Conservation (phyloP, 2,888 invertebrate species). For the Pteria penguin region DNA sequence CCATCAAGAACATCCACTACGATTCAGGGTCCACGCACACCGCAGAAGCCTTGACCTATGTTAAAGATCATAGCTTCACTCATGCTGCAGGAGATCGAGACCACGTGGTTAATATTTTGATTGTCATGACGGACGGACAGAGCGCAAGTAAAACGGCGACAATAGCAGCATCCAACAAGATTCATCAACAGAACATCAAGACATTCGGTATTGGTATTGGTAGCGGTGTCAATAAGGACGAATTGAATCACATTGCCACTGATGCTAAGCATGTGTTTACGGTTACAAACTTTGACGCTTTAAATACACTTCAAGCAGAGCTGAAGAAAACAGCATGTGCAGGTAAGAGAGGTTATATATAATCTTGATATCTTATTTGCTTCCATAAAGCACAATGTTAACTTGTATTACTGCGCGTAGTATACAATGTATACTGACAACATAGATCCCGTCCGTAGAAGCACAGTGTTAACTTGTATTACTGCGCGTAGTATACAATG, state of each 20-base stretch:
- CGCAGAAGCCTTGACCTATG: slow-evolving; percentile 67
- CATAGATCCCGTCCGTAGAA: too few relatives aligned
- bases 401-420: too few relatives aligned
- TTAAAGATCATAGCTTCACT: slow-evolving; percentile 61
- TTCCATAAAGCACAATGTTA: too few relatives aligned
- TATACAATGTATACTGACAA: too few relatives aligned
- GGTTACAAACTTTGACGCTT: slow-evolving; percentile 63
- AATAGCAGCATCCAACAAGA: slow-evolving; percentile 46
- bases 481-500: too few relatives aligned
- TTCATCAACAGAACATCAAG: slow-evolving; percentile 57
- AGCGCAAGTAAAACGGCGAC: slow-evolving; percentile 57
- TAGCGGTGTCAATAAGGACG: slow-evolving; percentile 52
- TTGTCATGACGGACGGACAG: slow-evolving; percentile 69
- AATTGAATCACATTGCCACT: slow-evolving; percentile 66
- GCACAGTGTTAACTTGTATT: too few relatives aligned
- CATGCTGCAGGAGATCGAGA: slow-evolving; percentile 62
- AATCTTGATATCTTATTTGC: too few relatives aligned
- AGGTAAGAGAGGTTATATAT: too few relatives aligned
- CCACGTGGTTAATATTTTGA: slow-evolving; percentile 65
- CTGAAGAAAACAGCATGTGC: slow-evolving; percentile 64
- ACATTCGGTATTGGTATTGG: slow-evolving; percentile 69
- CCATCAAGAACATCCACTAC: slow-evolving; percentile 64
- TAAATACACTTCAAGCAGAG: slow-evolving; percentile 55
- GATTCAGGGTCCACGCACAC: slow-evolving; percentile 70
- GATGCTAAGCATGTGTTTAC: slow-evolving; percentile 63